Evolutionary conservation across 2,113 vertebrate species (phyloP), one percentile per base, ranked within the genome.

Genomic region (Nerophis ophidion): DNA sequence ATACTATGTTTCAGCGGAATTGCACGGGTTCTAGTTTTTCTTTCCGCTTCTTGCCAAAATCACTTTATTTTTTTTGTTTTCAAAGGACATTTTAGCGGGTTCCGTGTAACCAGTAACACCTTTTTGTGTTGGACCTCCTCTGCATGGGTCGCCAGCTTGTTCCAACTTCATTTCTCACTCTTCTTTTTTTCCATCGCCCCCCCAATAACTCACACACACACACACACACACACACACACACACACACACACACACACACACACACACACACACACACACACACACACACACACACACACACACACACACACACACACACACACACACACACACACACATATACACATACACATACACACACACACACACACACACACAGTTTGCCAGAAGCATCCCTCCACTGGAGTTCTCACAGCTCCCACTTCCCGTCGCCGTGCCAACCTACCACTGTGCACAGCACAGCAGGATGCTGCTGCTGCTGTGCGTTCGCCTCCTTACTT

Each of bases 371-470:
- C 76, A 54, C 76, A 64, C 57, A 45, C 13, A 52, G 42, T 70
- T 76, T 76, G 77, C 81, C 68, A 79, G 65, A 69, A 80, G 60
- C 71, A 75, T 80, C 71, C 74, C 72, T 74, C 65, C 60, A 69
- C 56, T 71, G 17, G 53, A 79, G 76, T 77, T 84, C 83, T 84
- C 81, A 83, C 80, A 79, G 72, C 70, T 78, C 76, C 76, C 65
- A 72, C 80, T 81, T 76, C 79, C 75, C 63, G 52, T 65, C 65
- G 53, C 42, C 14, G 14, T 80, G 73, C 72, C 79, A 81, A 65
- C 79, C 72, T 76, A 72, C 66, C 65, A 68, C 70, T 47, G 77
- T 61, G 68, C 33, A 3, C 61, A 65, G 38, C 85, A 80, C 83
- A 81, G 79, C 79, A 59, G 69, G 57, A 62, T 72, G 81, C 61